These are phyloP conservation scores for Dendrocincla fuliginosa DNA, from an alignment of 2,797 vertebrate species.

Conservation along the genomic window DNA sequence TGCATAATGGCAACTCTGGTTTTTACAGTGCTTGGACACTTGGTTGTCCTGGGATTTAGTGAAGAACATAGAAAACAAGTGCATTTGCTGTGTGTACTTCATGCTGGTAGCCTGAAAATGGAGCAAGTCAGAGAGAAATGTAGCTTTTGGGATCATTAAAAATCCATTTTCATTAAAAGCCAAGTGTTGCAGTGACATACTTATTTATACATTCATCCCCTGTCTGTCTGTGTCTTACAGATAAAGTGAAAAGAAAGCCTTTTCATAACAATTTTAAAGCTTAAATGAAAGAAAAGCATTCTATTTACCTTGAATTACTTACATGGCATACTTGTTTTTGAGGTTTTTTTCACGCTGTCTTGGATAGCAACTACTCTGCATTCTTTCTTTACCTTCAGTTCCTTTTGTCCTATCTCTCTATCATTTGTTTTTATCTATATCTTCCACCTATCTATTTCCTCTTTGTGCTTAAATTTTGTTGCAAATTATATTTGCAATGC, in stretches of 20 bases:
- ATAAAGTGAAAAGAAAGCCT: slow-evolving; percentile 3
- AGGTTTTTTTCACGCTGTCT: background rate
- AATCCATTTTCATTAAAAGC: slow-evolving; percentile 59
- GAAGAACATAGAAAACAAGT: slow-evolving; percentile 24
- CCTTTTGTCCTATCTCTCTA: slow-evolving; percentile 21
- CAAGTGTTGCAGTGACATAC: background rate
- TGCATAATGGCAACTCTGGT: background rate
- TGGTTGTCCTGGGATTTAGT: slow-evolving; percentile 9
- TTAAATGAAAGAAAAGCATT: slow-evolving; percentile 44
- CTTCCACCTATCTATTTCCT: slow-evolving; percentile 45
- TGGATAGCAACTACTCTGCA: slow-evolving; percentile 40
- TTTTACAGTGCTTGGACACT: background rate
- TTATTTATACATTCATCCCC: slow-evolving; percentile 34
- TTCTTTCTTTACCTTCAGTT: slow-evolving; percentile 46
- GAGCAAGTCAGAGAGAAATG: slow-evolving; percentile 15
- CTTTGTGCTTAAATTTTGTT: slow-evolving; percentile 46
- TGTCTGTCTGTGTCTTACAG: slow-evolving; percentile 13
- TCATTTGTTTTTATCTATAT: slow-evolving; percentile 59
- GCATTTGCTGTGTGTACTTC: background rate
- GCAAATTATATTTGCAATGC: slow-evolving; percentile 66
- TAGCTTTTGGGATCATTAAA: slow-evolving; percentile 46
- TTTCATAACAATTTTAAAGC: slow-evolving; percentile 47
- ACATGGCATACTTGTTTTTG: background rate
- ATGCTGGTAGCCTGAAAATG: slow-evolving; percentile 20
- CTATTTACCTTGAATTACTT: slow-evolving; percentile 32